These are phyloP conservation scores for Plestiodon gilberti DNA, from an alignment of 2,113 vertebrate species.

Conservation along the genomic window DNA sequence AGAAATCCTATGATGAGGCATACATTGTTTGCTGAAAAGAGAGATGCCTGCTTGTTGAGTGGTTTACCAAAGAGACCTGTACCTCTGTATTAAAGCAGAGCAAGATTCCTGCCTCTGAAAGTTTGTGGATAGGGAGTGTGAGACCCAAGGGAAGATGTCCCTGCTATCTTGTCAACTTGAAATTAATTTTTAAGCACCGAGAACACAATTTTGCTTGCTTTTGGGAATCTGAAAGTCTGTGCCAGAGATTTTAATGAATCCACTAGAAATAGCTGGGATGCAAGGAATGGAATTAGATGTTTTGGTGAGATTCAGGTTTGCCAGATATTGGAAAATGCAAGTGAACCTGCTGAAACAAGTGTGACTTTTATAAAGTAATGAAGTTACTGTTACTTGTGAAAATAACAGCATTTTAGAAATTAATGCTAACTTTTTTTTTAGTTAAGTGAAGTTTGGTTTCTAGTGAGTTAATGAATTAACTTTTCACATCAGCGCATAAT, in stretches of 20 bases:
- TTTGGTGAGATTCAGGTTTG: background rate
- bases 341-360: background rate
- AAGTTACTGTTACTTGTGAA: background rate
- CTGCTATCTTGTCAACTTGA: background rate
- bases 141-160: background rate
- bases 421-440: too few relatives aligned
- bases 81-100: background rate
- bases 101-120: rapidly evolving
- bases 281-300: background rate
- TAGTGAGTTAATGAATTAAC: too few relatives aligned
- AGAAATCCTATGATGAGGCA: background rate
- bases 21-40: slow-evolving; percentile 18
- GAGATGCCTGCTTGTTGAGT: background rate
- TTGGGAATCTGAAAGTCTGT: background rate
- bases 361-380: background rate
- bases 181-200: rapidly evolving
- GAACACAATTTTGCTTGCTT: background rate
- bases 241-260: background rate
- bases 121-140: background rate
- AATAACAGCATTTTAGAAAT: too few relatives aligned
- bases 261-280: background rate
- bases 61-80: background rate
- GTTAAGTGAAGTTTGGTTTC: too few relatives aligned
- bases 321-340: background rate
- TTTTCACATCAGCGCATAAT: too few relatives aligned